Conservation (phyloP, 2,113 vertebrate genomes). For the Burhinus oedicnemus region DNA sequence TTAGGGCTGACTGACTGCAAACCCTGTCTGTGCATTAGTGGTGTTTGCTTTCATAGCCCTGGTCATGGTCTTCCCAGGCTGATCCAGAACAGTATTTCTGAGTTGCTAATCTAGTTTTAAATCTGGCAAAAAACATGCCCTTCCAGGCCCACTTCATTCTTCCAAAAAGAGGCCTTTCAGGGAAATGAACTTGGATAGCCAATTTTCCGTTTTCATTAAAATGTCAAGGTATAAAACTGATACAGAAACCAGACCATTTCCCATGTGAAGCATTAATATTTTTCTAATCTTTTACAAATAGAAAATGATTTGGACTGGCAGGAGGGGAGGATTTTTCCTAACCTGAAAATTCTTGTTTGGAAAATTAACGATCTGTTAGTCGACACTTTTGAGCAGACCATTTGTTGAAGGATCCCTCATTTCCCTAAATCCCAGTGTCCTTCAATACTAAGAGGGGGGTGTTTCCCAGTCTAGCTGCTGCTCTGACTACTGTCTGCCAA, state of each 20-base stretch:
- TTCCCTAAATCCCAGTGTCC: background rate
- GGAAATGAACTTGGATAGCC: background rate
- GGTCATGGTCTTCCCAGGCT: background rate
- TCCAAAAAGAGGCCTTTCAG: background rate
- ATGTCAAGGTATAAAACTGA: background rate
- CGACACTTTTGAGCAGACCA: background rate
- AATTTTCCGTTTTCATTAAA: background rate
- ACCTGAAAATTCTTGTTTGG: background rate
- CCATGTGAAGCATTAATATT: background rate
- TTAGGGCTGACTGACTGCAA: background rate
- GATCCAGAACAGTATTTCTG: background rate
- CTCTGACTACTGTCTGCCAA: background rate
- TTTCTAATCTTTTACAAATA: background rate
- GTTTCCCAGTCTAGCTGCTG: background rate
- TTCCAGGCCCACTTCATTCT: background rate
- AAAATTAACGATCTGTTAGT: background rate
- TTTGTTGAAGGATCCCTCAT: background rate
- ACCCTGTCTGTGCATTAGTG: background rate
- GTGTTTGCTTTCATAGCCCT: background rate
- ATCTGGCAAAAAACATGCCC: background rate
- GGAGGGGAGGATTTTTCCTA: background rate
- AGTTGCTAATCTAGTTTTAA: background rate
- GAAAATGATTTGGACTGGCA: background rate
- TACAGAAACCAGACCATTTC: background rate
- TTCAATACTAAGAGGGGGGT: background rate